Evolutionary conservation across 1,140 invertebrate species (phyloP).

Genomic region (Agrilus planipennis): DNA sequence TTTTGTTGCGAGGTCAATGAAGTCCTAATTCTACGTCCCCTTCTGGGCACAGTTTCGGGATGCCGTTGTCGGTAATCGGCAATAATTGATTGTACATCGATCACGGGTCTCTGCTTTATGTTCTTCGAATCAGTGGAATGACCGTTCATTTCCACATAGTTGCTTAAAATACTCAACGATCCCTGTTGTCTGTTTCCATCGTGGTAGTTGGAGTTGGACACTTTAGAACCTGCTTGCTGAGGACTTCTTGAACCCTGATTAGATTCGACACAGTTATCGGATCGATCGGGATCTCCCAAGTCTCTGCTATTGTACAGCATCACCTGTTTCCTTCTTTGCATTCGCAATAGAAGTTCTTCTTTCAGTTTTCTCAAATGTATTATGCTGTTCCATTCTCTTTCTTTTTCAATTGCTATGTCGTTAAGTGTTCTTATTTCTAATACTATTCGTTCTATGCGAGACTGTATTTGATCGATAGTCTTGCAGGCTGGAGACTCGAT

Average conservation of each 20-base stretch:
- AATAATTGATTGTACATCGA: conserved; percentile 72
- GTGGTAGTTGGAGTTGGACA: not conserved
- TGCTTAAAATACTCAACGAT: not conserved
- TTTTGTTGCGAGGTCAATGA: conserved; percentile 18
- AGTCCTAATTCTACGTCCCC: conserved; percentile 47
- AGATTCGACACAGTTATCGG: conserved; percentile 13
- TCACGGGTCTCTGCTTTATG: conserved; percentile 57
- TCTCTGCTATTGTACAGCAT: conserved; percentile 25
- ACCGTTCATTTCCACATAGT: conserved; percentile 37
- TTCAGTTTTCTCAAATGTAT: conserved; percentile 66
- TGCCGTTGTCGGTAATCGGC: conserved; percentile 66
- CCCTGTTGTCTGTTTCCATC: not conserved
- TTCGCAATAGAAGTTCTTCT: conserved; percentile 59
- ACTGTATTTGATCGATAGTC: conserved; percentile 44
- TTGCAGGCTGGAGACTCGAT: conserved; percentile 42
- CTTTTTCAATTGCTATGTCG: conserved; percentile 58
- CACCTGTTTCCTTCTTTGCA: conserved; percentile 54
- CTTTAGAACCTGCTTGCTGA: conserved; percentile 4
- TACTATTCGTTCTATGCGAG: conserved; percentile 43
- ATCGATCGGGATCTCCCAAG: conserved; percentile 13
- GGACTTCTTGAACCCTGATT: not conserved
- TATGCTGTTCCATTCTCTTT: conserved; percentile 74
- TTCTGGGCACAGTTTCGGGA: conserved; percentile 53
- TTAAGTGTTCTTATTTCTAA: conserved; percentile 52
- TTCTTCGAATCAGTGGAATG: conserved; percentile 27